Percentiles rank a stretch among this genome's conserved stretches.
These are phyloP conservation scores for Tachycineta bicolor DNA, from an alignment of 2,113 vertebrate genomes.

Conservation along the genomic window DNA sequence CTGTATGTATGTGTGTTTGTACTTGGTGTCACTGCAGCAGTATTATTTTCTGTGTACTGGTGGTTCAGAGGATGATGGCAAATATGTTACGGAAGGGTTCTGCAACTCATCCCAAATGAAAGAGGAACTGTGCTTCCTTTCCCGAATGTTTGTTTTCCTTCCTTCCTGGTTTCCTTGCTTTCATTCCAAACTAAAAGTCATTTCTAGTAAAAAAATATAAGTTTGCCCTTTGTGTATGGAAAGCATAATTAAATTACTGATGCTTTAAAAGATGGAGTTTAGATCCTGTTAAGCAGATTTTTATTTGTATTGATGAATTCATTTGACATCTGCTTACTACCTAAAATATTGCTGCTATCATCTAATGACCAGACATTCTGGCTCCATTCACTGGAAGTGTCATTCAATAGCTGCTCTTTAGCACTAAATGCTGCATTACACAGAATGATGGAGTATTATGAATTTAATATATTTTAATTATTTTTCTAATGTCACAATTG, in stretches of 20 bases:
- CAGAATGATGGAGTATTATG: neutral
- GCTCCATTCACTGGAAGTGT: slow-evolving; percentile 60
- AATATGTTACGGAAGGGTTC: neutral
- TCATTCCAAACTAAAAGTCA: neutral
- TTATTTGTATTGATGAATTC: slow-evolving; percentile 67
- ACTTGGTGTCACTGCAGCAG: neutral
- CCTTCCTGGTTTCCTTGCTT: neutral
- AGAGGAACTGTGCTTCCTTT: neutral
- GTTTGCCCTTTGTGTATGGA: neutral
- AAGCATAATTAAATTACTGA: slow-evolving; percentile 25
- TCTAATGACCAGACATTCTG: slow-evolving; percentile 70
- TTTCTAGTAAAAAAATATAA: neutral
- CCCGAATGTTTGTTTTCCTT: neutral
- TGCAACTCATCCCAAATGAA: neutral
- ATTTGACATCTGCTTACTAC: slow-evolving; percentile 67
- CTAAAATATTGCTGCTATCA: slow-evolving; percentile 61
- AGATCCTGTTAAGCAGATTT: slow-evolving; percentile 47
- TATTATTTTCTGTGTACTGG: neutral
- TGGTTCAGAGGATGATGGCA: neutral
- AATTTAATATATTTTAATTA: slow-evolving; percentile 62
- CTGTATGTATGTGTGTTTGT: neutral
- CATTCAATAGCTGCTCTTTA: slow-evolving; percentile 52
- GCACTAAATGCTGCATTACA: slow-evolving; percentile 52
- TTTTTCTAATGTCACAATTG: slow-evolving; percentile 9
- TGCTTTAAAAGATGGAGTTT: slow-evolving; percentile 44